Conservation (phyloP, 2,888 invertebrate genomes). For the Ormyrus rosae region DNA sequence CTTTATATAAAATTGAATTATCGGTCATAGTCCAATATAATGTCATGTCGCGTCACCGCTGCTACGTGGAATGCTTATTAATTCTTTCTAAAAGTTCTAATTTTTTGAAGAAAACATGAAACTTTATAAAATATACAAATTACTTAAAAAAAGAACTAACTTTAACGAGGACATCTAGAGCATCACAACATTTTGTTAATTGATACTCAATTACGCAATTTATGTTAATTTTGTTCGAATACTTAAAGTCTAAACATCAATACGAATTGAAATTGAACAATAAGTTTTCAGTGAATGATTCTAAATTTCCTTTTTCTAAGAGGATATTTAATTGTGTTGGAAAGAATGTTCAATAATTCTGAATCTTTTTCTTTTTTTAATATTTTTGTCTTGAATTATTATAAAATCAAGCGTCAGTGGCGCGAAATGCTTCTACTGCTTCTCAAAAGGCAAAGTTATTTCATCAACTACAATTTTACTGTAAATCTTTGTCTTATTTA, state of each 20-base stretch:
- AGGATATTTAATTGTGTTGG: neutral
- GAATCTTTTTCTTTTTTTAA: neutral
- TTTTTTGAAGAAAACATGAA: slow-evolving; percentile 14
- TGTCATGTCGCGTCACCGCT: slow-evolving; percentile 28
- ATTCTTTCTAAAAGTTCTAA: slow-evolving; percentile 15
- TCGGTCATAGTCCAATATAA: slow-evolving; percentile 11
- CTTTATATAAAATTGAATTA: slow-evolving; percentile 19
- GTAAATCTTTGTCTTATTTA: slow-evolving; percentile 65
- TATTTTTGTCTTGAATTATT: slow-evolving; percentile 37
- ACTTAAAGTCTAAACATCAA: slow-evolving; percentile 11
- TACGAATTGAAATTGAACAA: slow-evolving; percentile 15
- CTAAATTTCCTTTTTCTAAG: no score
- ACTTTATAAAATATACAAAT: slow-evolving; percentile 47
- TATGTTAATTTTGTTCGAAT: neutral
- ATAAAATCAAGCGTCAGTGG: slow-evolving; percentile 41
- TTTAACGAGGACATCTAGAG: slow-evolving; percentile 20
- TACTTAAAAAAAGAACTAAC: slow-evolving; percentile 42
- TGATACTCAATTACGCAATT: neutral
- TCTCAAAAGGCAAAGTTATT: slow-evolving; percentile 41
- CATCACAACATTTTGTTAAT: neutral
- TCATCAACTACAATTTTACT: slow-evolving; percentile 55
- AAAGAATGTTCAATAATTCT: neutral
- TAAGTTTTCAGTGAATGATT: slow-evolving; percentile 15
- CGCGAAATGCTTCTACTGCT: slow-evolving; percentile 43
- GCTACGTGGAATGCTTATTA: slow-evolving; percentile 43